These are phyloP conservation scores for Oxyruncus cristatus DNA, from an alignment of 2,113 vertebrate species.

Conservation along the genomic window DNA sequence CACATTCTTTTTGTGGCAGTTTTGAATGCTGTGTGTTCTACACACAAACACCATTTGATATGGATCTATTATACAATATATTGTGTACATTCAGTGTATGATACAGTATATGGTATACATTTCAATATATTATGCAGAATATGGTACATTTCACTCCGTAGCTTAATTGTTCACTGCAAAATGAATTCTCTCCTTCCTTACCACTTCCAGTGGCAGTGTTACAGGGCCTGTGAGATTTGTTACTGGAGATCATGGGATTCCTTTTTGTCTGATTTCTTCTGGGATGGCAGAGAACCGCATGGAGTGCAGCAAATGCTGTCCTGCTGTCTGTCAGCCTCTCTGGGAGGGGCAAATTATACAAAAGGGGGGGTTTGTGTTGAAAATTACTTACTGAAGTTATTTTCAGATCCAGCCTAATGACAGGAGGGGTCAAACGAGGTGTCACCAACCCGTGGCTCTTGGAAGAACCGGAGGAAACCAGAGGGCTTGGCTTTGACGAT, in stretches of 20 bases:
- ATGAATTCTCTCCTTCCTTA: not conserved
- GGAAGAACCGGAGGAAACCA: slow-evolving; percentile 90
- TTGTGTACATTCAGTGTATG: not conserved
- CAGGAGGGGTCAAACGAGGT: slow-evolving; percentile 63
- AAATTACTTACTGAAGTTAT: not conserved
- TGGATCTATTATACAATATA: fast-evolving
- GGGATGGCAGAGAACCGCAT: fast-evolving
- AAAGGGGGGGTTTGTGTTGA: not conserved
- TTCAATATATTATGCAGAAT: not conserved
- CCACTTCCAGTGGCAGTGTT: not conserved
- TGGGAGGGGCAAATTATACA: not conserved
- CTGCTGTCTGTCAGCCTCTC: not conserved
- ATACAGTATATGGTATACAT: not conserved
- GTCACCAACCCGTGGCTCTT: slow-evolving; percentile 87
- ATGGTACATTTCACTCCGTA: not conserved
- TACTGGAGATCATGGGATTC: fast-evolving
- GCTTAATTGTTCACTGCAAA: not conserved
- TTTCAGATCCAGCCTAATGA: slow-evolving; percentile 85
- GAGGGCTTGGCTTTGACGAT: slow-evolving; percentile 83
- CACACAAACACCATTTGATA: not conserved
- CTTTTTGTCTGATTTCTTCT: not conserved
- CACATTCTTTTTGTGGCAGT: not conserved
- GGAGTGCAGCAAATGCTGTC: not conserved
- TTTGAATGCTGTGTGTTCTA: not conserved
- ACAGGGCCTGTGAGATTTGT: not conserved